phyloP scores from a whole-genome alignment of 37 sponge, comb jelly and placozoan species.

The Crambe crambe region DNA sequence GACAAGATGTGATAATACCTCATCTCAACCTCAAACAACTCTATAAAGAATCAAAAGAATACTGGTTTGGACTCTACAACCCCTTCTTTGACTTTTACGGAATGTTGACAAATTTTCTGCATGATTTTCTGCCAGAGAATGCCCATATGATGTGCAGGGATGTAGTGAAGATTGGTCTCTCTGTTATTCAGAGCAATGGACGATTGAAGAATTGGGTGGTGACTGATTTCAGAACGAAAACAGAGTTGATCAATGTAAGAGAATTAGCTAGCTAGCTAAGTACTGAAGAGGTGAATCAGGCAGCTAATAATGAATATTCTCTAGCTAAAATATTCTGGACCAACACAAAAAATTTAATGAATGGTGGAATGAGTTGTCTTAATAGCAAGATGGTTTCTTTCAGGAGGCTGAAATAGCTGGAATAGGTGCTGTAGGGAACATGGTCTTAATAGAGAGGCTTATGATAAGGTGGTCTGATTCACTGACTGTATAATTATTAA shows the following conservation, averaged over 20 bases:
- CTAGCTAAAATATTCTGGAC: too few species aligned
- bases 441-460: too few species aligned
- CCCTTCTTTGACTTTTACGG: constrained; percentile 57
- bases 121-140: constrained; percentile 51
- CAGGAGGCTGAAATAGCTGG: too few species aligned
- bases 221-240: constrained; percentile 69
- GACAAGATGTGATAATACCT: constrained; percentile 25
- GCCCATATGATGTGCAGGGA: constrained; percentile 48
- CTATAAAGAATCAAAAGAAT: constrained; percentile 22
- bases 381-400: too few species aligned
- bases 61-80: constrained; percentile 57
- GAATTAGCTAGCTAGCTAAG: constrained; percentile 38
- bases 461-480: too few species aligned
- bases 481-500: too few species aligned
- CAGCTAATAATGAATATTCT: too few species aligned
- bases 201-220: constrained; percentile 51
- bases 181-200: constrained; percentile 15
- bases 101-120: constrained; percentile 47
- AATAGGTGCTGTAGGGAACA: too few species aligned
- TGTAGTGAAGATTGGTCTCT: constrained; percentile 56
- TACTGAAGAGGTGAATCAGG: too few species aligned
- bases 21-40: constrained; percentile 31
- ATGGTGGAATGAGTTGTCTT: constrained; percentile 66
- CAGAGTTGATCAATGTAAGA: constrained; percentile 81
- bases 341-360: constrained; percentile 73